A percentile compares a stretch with the other conserved stretches of the same genome.
These are phyloP conservation scores for Labeo rohita DNA, from an alignment of 2,113 vertebrate genomes.

Conservation along the genomic window DNA sequence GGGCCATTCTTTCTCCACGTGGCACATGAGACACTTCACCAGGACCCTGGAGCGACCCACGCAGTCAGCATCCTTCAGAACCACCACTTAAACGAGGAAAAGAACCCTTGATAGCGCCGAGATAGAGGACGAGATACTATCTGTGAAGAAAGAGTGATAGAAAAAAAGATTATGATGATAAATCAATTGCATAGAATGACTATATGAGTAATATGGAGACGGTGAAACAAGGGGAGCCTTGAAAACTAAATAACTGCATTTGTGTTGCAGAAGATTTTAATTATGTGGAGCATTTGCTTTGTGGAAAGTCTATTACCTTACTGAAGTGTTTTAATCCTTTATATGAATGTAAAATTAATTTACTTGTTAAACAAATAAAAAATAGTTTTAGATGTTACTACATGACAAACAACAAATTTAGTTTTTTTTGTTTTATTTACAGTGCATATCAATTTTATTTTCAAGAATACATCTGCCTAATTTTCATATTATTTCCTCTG, in stretches of 20 bases:
- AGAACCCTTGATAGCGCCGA: constrained; percentile 66
- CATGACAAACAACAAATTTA: background rate
- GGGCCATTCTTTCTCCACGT: constrained; percentile 93
- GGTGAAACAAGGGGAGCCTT: background rate
- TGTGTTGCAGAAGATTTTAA: background rate
- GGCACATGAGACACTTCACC: constrained; percentile 90
- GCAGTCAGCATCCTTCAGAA: constrained; percentile 84
- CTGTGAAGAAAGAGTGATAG: constrained; percentile 64
- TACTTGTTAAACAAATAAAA: background rate
- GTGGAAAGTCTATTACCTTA: background rate
- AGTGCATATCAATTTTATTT: background rate
- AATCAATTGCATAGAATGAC: background rate
- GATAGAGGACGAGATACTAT: constrained; percentile 59
- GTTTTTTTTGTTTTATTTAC: background rate
- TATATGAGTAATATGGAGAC: constrained; percentile 10
- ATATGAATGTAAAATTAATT: background rate
- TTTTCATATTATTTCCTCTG: background rate
- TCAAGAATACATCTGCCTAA: background rate
- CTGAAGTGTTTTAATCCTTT: background rate
- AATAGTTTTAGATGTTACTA: background rate
- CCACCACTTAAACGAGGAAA: constrained; percentile 67
- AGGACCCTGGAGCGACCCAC: constrained; percentile 78
- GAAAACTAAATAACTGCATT: background rate
- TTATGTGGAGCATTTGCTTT: background rate
- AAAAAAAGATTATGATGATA: background rate